Conservation (phyloP, 92 coral and sea anemone genomes). For the Epizoanthus scotinus region DNA sequence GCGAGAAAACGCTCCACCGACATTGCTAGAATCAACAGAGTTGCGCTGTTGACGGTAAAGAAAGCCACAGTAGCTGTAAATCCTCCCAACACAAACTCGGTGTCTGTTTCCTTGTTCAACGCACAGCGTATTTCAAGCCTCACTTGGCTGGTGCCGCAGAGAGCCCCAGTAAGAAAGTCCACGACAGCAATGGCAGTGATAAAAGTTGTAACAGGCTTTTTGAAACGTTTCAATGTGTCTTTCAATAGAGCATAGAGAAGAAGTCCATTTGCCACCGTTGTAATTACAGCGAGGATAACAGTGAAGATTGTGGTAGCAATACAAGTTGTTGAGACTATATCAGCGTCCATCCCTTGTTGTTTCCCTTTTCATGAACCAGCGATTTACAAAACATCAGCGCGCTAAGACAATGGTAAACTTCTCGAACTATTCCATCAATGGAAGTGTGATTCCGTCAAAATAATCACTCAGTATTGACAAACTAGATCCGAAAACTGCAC, state of each 20-base stretch:
- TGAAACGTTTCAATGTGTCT: neutral
- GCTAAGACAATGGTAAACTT: no score
- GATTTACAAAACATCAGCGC: no score
- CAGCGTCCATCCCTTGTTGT: neutral
- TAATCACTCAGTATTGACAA: no score
- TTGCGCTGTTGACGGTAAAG: no score
- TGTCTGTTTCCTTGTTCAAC: neutral
- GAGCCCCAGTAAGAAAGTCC: conserved; percentile 1
- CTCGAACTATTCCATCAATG: no score
- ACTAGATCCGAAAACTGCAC: no score
- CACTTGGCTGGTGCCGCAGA: neutral
- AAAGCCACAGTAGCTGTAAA: neutral
- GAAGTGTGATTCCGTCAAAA: no score
- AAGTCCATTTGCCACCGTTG: neutral
- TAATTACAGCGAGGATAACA: neutral
- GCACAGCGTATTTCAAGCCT: neutral
- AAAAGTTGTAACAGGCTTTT: neutral
- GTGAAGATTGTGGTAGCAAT: neutral
- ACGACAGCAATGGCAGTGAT: conserved; percentile 9
- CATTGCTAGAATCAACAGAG: no score
- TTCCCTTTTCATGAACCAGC: no score
- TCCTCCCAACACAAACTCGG: neutral
- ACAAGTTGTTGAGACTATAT: neutral
- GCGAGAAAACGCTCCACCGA: neutral
- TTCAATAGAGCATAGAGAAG: neutral